These are phyloP conservation scores for Distichodus sexfasciatus DNA, from an alignment of 2,797 vertebrate genomes.

Conservation along the genomic window DNA sequence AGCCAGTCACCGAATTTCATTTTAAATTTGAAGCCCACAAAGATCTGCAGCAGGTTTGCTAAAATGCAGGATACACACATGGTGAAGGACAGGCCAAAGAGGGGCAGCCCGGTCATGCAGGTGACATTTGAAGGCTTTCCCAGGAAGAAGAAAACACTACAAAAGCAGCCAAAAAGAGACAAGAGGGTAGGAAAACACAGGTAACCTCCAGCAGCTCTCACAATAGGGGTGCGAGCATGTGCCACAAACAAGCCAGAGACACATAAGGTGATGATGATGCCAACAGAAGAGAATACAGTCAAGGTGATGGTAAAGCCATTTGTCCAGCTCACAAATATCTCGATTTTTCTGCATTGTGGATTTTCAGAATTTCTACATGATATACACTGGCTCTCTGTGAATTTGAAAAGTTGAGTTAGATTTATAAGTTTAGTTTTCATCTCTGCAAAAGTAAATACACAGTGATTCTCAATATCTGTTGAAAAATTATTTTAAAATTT, in stretches of 20 bases:
- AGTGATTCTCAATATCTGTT: too few species aligned
- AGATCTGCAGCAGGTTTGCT: conserved; percentile 84
- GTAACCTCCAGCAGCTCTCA: conserved; percentile 77
- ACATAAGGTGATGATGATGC: conserved; percentile 70
- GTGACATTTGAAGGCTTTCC: conserved; percentile 71
- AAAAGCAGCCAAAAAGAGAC: conserved; percentile 78
- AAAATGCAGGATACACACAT: conserved; percentile 84
- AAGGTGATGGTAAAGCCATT: conserved; percentile 78
- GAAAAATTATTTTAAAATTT: neutral
- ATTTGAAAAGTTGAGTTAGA: conserved; percentile 38
- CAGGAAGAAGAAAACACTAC: conserved; percentile 77
- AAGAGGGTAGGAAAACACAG: conserved; percentile 80
- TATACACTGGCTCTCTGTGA: neutral
- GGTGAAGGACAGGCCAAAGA: conserved; percentile 83
- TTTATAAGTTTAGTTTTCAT: too few species aligned
- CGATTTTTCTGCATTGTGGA: conserved; percentile 67
- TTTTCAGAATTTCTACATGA: conserved; percentile 45
- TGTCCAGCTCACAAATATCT: conserved; percentile 74
- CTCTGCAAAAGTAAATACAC: too few species aligned
- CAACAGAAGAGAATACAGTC: conserved; percentile 68
- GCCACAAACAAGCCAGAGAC: conserved; percentile 76
- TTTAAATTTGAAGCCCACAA: conserved; percentile 83
- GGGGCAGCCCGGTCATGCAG: conserved; percentile 77
- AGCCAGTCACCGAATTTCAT: conserved; percentile 70
- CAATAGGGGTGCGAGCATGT: conserved; percentile 75